Conservation (phyloP, 30 jellyfish, hydroid and myxozoan genomes). For the Aurelia aurita complex sp. Pacific region DNA sequence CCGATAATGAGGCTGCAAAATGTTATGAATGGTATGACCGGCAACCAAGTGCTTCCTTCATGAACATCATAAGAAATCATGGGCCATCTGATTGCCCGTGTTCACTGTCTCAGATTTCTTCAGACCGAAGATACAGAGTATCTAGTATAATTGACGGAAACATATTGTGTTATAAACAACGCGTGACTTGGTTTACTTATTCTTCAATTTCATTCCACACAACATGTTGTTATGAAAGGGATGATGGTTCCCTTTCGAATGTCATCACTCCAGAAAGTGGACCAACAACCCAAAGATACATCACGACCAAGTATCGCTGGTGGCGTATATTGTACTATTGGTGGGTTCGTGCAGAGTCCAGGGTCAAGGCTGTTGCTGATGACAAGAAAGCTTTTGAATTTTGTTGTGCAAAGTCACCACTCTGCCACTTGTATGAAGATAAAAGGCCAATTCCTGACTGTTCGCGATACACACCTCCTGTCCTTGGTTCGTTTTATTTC, state of each 20-base stretch:
- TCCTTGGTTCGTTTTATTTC: slow-evolving; percentile 6
- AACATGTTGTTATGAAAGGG: slow-evolving; percentile 29
- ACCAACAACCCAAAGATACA: neutral
- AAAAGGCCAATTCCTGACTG: slow-evolving; percentile 27
- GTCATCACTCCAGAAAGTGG: neutral
- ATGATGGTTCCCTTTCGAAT: slow-evolving; percentile 1
- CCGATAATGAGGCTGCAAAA: slow-evolving; percentile 27
- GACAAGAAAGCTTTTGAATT: slow-evolving; percentile 17
- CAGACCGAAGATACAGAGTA: slow-evolving; percentile 46
- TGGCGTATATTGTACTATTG: neutral
- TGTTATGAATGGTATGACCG: slow-evolving; percentile 50
- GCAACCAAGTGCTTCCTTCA: slow-evolving; percentile 17
- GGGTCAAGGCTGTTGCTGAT: neutral
- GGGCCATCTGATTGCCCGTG: slow-evolving; percentile 55
- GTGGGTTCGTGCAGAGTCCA: neutral
- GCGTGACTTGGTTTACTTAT: slow-evolving; percentile 15
- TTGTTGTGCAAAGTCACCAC: slow-evolving; percentile 35
- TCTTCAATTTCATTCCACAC: slow-evolving; percentile 33
- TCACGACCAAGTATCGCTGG: slow-evolving; percentile 1
- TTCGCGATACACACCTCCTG: slow-evolving; percentile 13
- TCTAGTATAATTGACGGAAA: neutral
- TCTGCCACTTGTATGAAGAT: slow-evolving; percentile 24
- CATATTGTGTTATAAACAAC: slow-evolving; percentile 4
- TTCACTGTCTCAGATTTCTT: slow-evolving; percentile 12
- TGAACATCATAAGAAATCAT: slow-evolving; percentile 5